Evolutionary conservation across 2,888 invertebrate species (phyloP).

Genomic region (Stegophylla sp.): DNA sequence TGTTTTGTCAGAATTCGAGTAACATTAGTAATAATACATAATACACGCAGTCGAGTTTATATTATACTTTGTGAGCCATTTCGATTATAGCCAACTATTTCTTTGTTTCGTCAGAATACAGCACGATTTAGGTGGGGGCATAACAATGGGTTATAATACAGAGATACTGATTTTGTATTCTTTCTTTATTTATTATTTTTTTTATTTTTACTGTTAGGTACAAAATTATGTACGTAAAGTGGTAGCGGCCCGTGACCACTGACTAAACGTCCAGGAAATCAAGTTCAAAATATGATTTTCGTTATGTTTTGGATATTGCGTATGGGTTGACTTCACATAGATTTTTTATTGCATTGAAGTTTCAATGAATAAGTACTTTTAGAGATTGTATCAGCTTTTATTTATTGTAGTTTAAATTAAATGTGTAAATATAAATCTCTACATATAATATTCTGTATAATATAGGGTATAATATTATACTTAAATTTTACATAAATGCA

Average conservation of each 20-base stretch:
- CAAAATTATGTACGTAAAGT: constrained; percentile 52
- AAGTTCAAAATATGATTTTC: constrained; percentile 39
- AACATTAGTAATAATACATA: constrained; percentile 44
- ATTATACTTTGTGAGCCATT: constrained; percentile 53
- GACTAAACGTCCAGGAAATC: constrained; percentile 48
- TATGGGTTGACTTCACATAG: neutral
- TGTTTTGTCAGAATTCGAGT: constrained; percentile 42
- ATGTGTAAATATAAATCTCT: neutral
- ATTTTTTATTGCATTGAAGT: neutral
- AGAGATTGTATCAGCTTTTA: neutral
- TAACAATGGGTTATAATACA: constrained; percentile 52
- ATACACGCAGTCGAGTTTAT: constrained; percentile 33
- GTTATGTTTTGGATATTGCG: neutral
- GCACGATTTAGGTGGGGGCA: constrained; percentile 38
- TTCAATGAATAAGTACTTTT: neutral
- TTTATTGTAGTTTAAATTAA: neutral
- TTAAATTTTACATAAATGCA: neutral
- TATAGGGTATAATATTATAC: neutral
- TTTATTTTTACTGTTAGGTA: constrained; percentile 46
- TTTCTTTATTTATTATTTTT: constrained; percentile 44
- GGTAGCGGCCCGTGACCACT: constrained; percentile 53
- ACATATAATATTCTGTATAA: neutral
- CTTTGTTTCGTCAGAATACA: constrained; percentile 54
- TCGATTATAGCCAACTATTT: constrained; percentile 54
- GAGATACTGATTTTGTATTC: constrained; percentile 49